phyloP scores from a whole-genome alignment of 2,113 vertebrate species.

The Tringa solitaria region DNA sequence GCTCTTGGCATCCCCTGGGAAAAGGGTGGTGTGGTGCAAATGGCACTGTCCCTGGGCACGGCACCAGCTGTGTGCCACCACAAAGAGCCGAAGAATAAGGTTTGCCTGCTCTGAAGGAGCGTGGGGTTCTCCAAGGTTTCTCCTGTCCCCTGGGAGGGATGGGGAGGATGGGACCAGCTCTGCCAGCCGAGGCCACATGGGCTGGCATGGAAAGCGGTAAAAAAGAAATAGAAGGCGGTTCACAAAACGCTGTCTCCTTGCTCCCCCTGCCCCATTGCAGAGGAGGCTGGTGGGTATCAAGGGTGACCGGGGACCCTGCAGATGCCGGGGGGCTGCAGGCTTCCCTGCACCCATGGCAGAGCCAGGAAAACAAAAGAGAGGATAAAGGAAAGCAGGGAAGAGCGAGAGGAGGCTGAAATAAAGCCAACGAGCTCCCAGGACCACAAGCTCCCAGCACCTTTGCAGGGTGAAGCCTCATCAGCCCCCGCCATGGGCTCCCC shows the following conservation, averaged over 20 bases:
- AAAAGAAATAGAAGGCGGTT: not conserved
- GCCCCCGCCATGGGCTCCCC: not conserved
- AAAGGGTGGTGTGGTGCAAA: not conserved
- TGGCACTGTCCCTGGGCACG: fast-evolving
- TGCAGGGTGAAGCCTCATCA: not conserved
- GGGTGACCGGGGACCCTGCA: fast-evolving
- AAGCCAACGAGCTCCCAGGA: not conserved
- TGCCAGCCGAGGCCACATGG: not conserved
- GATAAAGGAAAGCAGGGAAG: not conserved
- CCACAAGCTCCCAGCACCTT: not conserved
- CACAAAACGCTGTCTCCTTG: not conserved
- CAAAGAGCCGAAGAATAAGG: fast-evolving
- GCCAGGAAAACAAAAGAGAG: not conserved
- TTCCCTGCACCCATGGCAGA: not conserved
- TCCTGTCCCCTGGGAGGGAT: not conserved
- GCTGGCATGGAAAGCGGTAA: not conserved
- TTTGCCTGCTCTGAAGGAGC: not conserved
- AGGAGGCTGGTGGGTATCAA: not conserved
- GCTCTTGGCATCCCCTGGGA: not conserved
- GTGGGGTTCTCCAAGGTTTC: not conserved
- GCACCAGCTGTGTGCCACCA: not conserved
- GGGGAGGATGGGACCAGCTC: not conserved
- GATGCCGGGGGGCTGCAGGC: not conserved
- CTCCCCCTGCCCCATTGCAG: not conserved
- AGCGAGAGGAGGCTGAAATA: not conserved